A percentile compares a stretch with the other conserved stretches of the same genome.
These are phyloP conservation scores for Herpetotheres cachinnans DNA, from an alignment of 2,113 vertebrate genomes.

Conservation along the genomic window DNA sequence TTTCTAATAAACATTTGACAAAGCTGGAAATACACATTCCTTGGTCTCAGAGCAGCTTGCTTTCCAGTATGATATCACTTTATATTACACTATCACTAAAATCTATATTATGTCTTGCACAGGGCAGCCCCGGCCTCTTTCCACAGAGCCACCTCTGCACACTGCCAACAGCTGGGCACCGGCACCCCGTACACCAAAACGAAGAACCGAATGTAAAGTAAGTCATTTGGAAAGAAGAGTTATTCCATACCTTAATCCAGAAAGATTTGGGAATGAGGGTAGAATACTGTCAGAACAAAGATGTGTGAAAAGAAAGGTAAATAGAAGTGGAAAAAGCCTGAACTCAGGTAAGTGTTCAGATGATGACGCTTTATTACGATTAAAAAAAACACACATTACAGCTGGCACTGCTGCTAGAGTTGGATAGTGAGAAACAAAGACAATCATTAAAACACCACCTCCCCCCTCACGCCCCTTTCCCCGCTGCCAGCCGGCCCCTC, in stretches of 20 bases:
- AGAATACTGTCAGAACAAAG: not conserved
- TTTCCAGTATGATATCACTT: not conserved
- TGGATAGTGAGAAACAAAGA: not conserved
- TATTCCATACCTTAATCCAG: not conserved
- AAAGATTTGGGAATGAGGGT: not conserved
- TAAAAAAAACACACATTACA: not conserved
- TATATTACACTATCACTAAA: not conserved
- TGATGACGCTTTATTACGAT: not conserved
- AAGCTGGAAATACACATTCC: not conserved
- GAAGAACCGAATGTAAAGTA: not conserved
- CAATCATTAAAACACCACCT: not conserved
- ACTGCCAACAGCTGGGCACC: rapidly evolving
- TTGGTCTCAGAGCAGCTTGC: not conserved
- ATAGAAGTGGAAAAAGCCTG: not conserved
- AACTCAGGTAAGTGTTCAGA: not conserved
- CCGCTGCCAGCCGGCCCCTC: too few relatives aligned
- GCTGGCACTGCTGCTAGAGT: not conserved
- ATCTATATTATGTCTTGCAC: not conserved
- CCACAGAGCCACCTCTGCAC: not conserved
- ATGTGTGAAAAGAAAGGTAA: not conserved
- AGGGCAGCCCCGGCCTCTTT: not conserved
- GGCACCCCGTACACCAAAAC: not conserved
- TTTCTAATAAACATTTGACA: not conserved
- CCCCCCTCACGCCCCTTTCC: too few relatives aligned
- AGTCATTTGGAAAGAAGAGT: not conserved